Percentiles rank a stretch among this genome's conserved stretches.
Evolutionary conservation across 2,113 vertebrate species (phyloP).

Genomic region (Neomonachus schauinslandi): DNA sequence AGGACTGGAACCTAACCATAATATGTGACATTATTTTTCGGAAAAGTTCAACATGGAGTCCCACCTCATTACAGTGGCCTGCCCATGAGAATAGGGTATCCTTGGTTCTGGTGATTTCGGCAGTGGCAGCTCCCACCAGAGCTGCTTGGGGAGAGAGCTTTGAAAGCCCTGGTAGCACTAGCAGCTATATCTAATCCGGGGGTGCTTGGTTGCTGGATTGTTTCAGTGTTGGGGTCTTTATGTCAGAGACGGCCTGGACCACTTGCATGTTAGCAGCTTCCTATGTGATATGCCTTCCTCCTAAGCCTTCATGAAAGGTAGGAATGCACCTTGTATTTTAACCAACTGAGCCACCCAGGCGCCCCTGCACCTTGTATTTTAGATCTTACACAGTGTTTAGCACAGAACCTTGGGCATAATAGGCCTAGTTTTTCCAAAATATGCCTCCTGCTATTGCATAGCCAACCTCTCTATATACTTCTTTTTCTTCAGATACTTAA

Average conservation of each 20-base stretch:
- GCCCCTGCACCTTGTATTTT: not conserved
- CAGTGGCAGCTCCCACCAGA: not conserved
- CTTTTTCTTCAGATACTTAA: not conserved
- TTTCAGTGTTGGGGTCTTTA: not conserved
- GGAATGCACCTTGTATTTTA: not conserved
- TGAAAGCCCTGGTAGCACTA: not conserved
- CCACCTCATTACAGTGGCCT: too few relatives aligned
- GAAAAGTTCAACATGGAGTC: not conserved
- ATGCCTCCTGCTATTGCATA: not conserved
- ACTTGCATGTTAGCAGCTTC: not conserved
- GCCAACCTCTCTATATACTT: not conserved
- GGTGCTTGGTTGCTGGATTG: not conserved
- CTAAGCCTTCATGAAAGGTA: not conserved
- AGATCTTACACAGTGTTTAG: not conserved
- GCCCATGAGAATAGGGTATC: not conserved
- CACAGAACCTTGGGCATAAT: not conserved
- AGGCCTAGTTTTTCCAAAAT: not conserved
- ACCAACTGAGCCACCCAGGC: too few relatives aligned
- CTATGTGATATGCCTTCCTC: not conserved
- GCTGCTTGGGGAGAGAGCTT: not conserved
- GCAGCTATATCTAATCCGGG: not conserved
- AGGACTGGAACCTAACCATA: not conserved
- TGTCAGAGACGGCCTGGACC: not conserved
- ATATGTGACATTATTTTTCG: not conserved
- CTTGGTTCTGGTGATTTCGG: not conserved